Conservation (phyloP, 2,797 vertebrate species). For the Chrysocyon brachyurus region DNA sequence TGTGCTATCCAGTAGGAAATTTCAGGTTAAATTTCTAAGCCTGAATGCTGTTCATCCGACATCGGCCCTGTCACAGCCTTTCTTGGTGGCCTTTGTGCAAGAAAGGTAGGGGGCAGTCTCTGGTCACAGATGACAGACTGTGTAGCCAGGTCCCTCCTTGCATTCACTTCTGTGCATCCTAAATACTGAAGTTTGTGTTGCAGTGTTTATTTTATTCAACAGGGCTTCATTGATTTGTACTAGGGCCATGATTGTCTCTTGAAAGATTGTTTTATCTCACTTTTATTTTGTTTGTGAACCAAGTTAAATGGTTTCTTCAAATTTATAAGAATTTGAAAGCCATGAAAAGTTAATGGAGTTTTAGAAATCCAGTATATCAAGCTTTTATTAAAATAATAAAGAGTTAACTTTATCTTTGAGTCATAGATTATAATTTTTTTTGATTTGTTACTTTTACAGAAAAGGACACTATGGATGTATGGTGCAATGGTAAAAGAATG, state of each 20-base stretch:
- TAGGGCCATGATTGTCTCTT: not conserved
- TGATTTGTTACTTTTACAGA: conserved; percentile 89
- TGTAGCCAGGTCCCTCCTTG: not conserved
- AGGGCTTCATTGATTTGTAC: not conserved
- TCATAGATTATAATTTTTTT: conserved; percentile 6
- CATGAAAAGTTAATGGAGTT: conserved; percentile 42
- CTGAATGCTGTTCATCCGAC: not conserved
- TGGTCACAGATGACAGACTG: not conserved
- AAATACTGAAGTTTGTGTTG: not conserved
- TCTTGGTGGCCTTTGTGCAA: not conserved
- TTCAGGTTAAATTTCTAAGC: conserved; percentile 18
- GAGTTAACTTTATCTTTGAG: conserved; percentile 41
- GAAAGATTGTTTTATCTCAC: conserved; percentile 47
- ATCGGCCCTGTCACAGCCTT: not conserved
- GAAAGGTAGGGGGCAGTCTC: not conserved
- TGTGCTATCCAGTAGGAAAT: not conserved
- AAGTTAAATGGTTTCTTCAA: conserved; percentile 44
- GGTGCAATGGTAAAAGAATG: conserved; percentile 98
- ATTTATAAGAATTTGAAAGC: conserved; percentile 37
- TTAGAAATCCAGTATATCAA: not conserved
- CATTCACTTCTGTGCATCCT: not conserved
- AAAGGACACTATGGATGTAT: conserved; percentile 99
- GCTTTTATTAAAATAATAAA: conserved; percentile 55
- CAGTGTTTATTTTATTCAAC: conserved; percentile 8
- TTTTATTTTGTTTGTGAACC: conserved; percentile 49